A percentile compares a stretch with the other conserved stretches of the same genome.
Evolutionary conservation across 2,797 vertebrate genomes (phyloP).

Genomic region (Pseudochirops corinnae): DNA sequence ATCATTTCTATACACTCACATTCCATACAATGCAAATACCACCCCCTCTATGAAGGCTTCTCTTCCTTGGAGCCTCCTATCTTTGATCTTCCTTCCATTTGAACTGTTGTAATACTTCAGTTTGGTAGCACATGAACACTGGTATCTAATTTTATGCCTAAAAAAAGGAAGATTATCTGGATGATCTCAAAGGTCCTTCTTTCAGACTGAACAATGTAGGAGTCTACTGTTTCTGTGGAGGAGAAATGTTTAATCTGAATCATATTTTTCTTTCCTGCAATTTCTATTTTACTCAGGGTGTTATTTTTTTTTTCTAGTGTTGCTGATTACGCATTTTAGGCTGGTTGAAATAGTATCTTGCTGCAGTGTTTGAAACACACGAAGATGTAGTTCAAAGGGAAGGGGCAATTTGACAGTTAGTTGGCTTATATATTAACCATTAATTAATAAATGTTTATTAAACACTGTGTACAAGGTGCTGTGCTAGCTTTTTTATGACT

Average conservation of each 20-base stretch:
- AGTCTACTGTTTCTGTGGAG: slow-evolving; percentile 7
- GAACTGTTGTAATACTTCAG: background rate
- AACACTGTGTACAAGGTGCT: background rate
- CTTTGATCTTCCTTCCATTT: slow-evolving; percentile 1
- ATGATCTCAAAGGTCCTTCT: background rate
- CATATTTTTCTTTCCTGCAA: background rate
- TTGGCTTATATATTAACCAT: background rate
- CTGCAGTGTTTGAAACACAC: background rate
- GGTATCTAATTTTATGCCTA: background rate
- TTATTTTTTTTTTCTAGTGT: background rate
- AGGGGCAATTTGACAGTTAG: background rate
- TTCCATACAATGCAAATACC: background rate
- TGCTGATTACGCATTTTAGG: background rate
- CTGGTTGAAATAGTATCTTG: background rate
- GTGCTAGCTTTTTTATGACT: background rate
- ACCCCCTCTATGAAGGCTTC: background rate
- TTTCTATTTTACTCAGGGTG: background rate
- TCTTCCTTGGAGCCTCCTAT: background rate
- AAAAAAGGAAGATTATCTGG: background rate
- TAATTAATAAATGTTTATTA: background rate
- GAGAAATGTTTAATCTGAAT: slow-evolving; percentile 9
- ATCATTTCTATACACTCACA: slow-evolving; percentile 18
- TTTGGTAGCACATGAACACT: background rate
- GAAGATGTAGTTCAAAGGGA: background rate
- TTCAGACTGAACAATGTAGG: background rate